Evolutionary conservation across 1,140 invertebrate genomes (phyloP), one percentile per base, ranked within the genome.

Genomic region (Drosophila cardini): DNA sequence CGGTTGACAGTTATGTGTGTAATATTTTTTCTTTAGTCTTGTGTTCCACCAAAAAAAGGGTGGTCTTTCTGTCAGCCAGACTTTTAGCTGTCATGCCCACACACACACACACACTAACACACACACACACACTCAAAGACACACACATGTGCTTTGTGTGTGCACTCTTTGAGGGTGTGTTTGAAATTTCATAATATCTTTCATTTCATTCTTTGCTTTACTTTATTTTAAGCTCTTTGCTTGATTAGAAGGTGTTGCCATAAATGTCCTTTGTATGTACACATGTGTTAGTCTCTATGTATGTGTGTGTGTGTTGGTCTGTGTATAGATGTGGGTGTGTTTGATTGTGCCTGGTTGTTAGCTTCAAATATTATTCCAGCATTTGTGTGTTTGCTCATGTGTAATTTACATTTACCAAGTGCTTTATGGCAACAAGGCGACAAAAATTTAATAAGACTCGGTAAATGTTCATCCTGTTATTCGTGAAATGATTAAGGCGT

Each of bases 131-230:
- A 21, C 16, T 30, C 21, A 16, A 30, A 62, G 34, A 43, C 30
- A 43, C 38, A 61, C 13, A 38, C 38, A 43, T 80, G 55, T 62
- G 48, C 64, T 67, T 73, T 69, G 72, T 65, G 61, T 62, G 58
- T 43, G 13, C 13, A 40, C 10, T 16, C 8, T 6, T 16, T 42
- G 30, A 71, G 76, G 76, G 76, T 78, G 76, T 78, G 76, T 76
- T 86, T 82, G 78, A 87, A 86, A 86, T 86, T 87, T 86, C 83
- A 87, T 87, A 87, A 87, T 89, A 87, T 87, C 84, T 89, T 89
- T 87, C 84, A 83, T 89, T 84, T 83, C 80, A 87, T 89, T 87
- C 82, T 86, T 87, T 87, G 76, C 80, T 80, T 87, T 87, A 87
- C 84, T 89, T 87, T 83, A 89, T 87, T 87, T 87, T 87, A 84